Evolutionary conservation across 2,888 invertebrate genomes (phyloP), one percentile per base, ranked within the genome.

Genomic region (Harpagoxenus sublaevis): DNA sequence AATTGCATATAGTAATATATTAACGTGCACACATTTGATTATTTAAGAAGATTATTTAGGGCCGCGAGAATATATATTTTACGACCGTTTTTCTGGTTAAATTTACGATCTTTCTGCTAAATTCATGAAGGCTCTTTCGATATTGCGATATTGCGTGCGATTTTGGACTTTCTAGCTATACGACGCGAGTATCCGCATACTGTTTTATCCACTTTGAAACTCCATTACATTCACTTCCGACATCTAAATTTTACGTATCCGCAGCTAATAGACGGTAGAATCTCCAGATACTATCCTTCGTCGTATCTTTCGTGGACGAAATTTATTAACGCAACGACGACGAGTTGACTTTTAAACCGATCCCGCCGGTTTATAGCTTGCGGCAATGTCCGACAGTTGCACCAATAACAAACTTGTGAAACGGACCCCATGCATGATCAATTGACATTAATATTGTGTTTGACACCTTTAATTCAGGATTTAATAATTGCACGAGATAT

Each of bases 291-390:
- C 55, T 66, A 57, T 60, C 48, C 45, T 3, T 15, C 35, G 35
- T 31, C 62, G 51, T 79, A 73, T 84, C 31, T 68, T 39, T 68
- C 71, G 81, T 23, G 71, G 57, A 57, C 35, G 35, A 87, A 87
- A 85, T 86, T 87, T 84, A 84, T 85, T 84, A 85, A 57, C 68
- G 57, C 31, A 62, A 65, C 77, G 51, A 68, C 60, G 74, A 71
- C 70, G 84, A n/a, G 31, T 74, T 87, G 85, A 87, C 84, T 85
- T 86, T 84, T 78, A 73, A 85, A 70, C 51, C 51, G 55, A 45
- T 68, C 51, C 28, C 57, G 63, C 35, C 73, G 73, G 75, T 70
- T 86, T 77, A 79, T 66, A 82, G 51, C 77, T 83, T 87, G 79
- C 66, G 62, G 66, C 51, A 62, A 77, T 31, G n/a, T 51, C n/a